Evolutionary conservation across 2,888 invertebrate genomes (phyloP), one percentile per base, ranked within the genome.

Genomic region (Kryphioiulus occultus): DNA sequence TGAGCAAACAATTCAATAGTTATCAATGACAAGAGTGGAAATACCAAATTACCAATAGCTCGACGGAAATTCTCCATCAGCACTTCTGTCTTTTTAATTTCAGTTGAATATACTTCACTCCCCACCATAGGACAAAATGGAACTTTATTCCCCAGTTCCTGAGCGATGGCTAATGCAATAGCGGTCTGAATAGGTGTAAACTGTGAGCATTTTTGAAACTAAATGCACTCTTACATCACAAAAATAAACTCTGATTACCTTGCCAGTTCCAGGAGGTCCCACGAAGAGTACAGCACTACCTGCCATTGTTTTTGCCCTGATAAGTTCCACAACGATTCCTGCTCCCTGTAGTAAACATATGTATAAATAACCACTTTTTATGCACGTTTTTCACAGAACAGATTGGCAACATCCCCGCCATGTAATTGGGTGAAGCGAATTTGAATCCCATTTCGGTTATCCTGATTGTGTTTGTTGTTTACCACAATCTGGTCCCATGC

Each of bases 11-110:
- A n/a, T n/a, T n/a, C n/a, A n/a, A n/a, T n/a, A n/a, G n/a, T n/a
- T n/a, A n/a, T n/a, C n/a, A n/a, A n/a, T n/a, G n/a, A n/a, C n/a
- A n/a, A n/a, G n/a, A n/a, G n/a, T n/a, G n/a, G n/a, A n/a, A n/a
- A n/a, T n/a, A n/a, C n/a, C n/a, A n/a, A 82, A 17, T 53, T 93
- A n/a, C 99, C 99, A 91, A 99, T 99, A 0, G 99, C 99, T 89
- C 99, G 94, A 4, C 99, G 94, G 91, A 99, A 99, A 91, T 99
- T 99, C 92, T 99, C 99, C 99, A 99, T 99, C 4, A 99, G 93
- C 0, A 99, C 99, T 93, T 99, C 99, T 0, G 99, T 99, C 92
- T 99, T 99, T 92, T 99, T 99, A 39, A 99, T 99, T 93, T 99
- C 99, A 47, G 97, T 96, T 90, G 99, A 99, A 93, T 96, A 99